Conservation (phyloP, 2,888 invertebrate genomes). For the Poecilus cupreus region DNA sequence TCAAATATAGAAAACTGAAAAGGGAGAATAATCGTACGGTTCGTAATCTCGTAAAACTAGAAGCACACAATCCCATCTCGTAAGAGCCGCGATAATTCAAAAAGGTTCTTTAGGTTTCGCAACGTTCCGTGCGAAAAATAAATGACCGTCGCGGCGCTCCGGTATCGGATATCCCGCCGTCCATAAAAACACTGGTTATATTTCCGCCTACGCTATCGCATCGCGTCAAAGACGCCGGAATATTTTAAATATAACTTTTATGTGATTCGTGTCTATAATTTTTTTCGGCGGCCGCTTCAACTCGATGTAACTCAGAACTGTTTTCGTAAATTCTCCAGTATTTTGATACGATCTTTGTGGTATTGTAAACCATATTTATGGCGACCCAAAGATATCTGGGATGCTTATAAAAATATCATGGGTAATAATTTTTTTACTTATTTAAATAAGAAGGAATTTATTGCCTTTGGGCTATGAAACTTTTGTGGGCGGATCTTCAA, state of each 20-base stretch:
- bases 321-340: conserved; percentile 28
- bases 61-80: conserved; percentile 34
- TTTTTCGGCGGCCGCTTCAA: background rate
- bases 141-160: conserved; percentile 20
- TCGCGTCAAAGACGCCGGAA: conserved; percentile 6
- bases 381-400: conserved; percentile 36
- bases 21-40: conserved; percentile 25
- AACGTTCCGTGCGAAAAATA: conserved; percentile 36
- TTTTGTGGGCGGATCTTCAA: background rate
- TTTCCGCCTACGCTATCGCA: background rate
- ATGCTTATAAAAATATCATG: conserved; percentile 37
- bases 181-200: conserved; percentile 40
- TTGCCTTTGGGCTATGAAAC: conserved; percentile 8
- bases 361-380: conserved; percentile 37
- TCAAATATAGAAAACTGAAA: conserved; percentile 41
- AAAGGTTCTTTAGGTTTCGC: conserved; percentile 12
- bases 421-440: conserved; percentile 13
- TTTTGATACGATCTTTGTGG: conserved; percentile 43
- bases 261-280: conserved; percentile 39
- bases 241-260: conserved; percentile 45
- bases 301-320: background rate
- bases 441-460: conserved; percentile 32
- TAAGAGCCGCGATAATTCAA: conserved; percentile 45
- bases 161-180: conserved; percentile 28
- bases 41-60: conserved; percentile 46